A percentile compares a stretch with the other conserved stretches of the same genome.
These are phyloP conservation scores for Hepsetus odoe DNA, from an alignment of 2,113 vertebrate species.

Conservation along the genomic window DNA sequence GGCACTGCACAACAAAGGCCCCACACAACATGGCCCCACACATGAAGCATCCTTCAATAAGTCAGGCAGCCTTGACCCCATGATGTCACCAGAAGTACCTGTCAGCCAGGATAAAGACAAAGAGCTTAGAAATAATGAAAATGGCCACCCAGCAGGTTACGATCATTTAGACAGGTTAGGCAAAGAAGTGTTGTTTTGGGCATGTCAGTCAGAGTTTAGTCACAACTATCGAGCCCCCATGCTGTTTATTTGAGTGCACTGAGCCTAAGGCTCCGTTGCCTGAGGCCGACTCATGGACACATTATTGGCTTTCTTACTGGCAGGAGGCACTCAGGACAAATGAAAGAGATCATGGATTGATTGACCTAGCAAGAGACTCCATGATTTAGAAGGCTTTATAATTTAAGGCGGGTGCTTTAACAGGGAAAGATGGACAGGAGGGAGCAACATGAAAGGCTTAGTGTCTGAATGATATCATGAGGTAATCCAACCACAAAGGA, in stretches of 20 bases:
- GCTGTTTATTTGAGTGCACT: conserved; percentile 25
- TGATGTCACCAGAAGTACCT: conserved; percentile 36
- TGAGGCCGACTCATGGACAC: conserved; percentile 33
- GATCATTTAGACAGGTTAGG: conserved; percentile 1
- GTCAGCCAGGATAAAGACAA: conserved; percentile 40
- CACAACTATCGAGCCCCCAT: conserved; percentile 41
- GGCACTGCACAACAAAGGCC: conserved; percentile 19
- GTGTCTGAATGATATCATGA: neutral
- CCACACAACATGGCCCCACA: neutral
- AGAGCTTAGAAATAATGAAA: conserved; percentile 25
- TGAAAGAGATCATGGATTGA: conserved; percentile 29
- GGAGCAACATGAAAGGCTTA: neutral
- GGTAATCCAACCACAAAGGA: neutral
- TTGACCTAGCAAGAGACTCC: neutral
- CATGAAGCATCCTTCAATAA: conserved; percentile 24
- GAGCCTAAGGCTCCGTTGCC: conserved; percentile 12
- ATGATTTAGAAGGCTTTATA: conserved; percentile 27
- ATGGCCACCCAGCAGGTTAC: conserved; percentile 26
- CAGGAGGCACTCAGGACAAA: conserved; percentile 45
- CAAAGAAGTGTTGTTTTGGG: neutral
- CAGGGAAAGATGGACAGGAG: conserved; percentile 12
- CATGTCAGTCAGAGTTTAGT: conserved; percentile 29
- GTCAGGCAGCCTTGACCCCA: conserved; percentile 1
- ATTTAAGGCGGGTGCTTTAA: conserved; percentile 16
- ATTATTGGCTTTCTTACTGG: conserved; percentile 37